Conservation (phyloP, 1,140 invertebrate species). For the Eubasilissa regina region DNA sequence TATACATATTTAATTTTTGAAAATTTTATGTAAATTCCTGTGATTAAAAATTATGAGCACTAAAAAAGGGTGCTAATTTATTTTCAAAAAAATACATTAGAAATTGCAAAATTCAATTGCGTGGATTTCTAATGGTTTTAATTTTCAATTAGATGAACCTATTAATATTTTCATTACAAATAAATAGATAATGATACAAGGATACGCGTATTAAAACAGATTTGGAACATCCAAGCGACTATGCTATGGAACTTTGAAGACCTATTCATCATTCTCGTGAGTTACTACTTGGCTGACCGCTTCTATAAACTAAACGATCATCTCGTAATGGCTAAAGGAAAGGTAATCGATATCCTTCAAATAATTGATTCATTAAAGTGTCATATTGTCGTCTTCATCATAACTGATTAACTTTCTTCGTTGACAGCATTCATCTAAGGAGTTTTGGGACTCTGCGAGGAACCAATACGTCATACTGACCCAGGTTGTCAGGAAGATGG, state of each 20-base stretch:
- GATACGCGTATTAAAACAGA: slow-evolving; percentile 16
- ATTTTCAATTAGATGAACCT: too few relatives aligned
- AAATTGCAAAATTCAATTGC: too few relatives aligned
- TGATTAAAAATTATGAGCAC: too few relatives aligned
- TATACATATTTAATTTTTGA: too few relatives aligned
- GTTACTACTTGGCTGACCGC: slow-evolving; percentile 72
- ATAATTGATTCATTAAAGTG: not conserved
- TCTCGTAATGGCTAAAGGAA: slow-evolving; percentile 67
- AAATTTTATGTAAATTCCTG: too few relatives aligned
- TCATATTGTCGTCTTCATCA: not conserved
- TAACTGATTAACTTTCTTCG: not conserved
- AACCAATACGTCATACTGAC: slow-evolving; percentile 76
- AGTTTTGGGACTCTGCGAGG: slow-evolving; percentile 73
- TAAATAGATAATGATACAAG: too few relatives aligned
- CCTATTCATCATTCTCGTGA: slow-evolving; percentile 77
- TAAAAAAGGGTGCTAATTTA: too few relatives aligned
- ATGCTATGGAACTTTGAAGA: slow-evolving; percentile 79
- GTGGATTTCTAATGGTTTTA: too few relatives aligned
- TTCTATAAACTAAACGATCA: slow-evolving; percentile 74
- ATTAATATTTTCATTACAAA: too few relatives aligned
- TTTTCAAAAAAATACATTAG: too few relatives aligned
- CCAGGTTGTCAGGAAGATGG: slow-evolving; percentile 72
- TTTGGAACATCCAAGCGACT: slow-evolving; percentile 68
- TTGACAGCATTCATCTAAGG: slow-evolving; percentile 69
- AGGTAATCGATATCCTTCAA: slow-evolving; percentile 64